Percentiles rank a stretch among this genome's conserved stretches.
Conservation (phyloP, 2,797 vertebrate genomes). For the Pangasius mekongensis region DNA sequence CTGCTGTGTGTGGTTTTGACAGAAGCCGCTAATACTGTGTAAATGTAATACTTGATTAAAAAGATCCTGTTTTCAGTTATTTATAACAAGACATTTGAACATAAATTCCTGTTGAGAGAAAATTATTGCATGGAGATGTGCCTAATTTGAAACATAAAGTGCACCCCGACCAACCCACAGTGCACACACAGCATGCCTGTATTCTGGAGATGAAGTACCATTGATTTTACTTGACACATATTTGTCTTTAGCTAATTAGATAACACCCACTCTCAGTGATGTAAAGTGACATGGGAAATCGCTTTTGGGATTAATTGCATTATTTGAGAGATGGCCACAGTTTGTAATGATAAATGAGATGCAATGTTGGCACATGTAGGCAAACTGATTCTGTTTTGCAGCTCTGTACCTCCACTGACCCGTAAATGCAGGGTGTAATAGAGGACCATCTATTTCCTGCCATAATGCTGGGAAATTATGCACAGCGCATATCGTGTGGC, state of each 20-base stretch:
- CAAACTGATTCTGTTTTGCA: conserved; percentile 17
- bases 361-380: not conserved
- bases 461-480: conserved; percentile 33
- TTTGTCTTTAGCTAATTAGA: conserved; percentile 50
- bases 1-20: not conserved
- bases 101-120: not conserved
- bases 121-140: not conserved
- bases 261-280: conserved; percentile 31
- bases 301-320: conserved; percentile 35
- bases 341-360: conserved; percentile 35
- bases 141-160: not conserved
- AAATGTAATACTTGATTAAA: not conserved
- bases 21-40: not conserved
- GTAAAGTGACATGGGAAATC: conserved; percentile 33
- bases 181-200: conserved; percentile 19
- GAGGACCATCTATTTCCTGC: conserved; percentile 48
- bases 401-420: conserved; percentile 11
- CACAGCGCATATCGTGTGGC: conserved; percentile 31
- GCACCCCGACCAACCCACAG: not conserved
- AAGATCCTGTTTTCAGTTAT: not conserved
- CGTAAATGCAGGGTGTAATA: conserved; percentile 1
- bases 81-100: not conserved
- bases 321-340: not conserved
- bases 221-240: conserved; percentile 43
- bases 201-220: conserved; percentile 33